Evolutionary conservation across 64 coral and sea anemone species (phyloP).

Genomic region (Montipora efflorescens): DNA sequence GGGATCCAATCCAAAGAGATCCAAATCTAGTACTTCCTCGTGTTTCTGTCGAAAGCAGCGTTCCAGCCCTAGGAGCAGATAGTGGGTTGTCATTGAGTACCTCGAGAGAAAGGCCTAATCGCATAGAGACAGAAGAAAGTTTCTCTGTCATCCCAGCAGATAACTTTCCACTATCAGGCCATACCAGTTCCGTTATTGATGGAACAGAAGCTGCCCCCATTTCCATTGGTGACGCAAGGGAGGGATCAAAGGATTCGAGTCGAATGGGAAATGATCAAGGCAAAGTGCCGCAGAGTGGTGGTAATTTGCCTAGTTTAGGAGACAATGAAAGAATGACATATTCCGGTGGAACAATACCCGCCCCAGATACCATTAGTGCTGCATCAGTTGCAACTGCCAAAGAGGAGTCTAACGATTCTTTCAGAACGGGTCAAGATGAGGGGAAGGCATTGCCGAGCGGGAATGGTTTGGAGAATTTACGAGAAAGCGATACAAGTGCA

Average conservation of each 20-base stretch:
- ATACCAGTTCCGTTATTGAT: background rate
- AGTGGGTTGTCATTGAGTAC: background rate
- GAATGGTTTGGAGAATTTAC: background rate
- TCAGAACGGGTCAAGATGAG: background rate
- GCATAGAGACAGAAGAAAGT: background rate
- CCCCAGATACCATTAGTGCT: background rate
- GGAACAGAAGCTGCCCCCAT: background rate
- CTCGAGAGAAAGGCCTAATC: background rate
- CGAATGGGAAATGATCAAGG: background rate
- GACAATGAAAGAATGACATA: slow-evolving; percentile 6
- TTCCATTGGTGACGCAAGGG: background rate
- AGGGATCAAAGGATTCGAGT: slow-evolving; percentile 3
- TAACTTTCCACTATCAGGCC: background rate
- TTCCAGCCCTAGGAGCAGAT: background rate
- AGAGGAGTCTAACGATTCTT: background rate
- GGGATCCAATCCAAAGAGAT: background rate
- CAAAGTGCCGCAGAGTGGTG: background rate
- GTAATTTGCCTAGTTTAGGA: background rate
- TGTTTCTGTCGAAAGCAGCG: background rate
- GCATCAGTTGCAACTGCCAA: background rate
- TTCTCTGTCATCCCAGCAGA: background rate
- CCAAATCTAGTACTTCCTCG: background rate
- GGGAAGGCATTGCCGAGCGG: background rate
- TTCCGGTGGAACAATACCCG: slow-evolving; percentile 28
- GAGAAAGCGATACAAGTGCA: slow-evolving; percentile 6